Conservation (phyloP, 23 tunicate species). For the Oikopleura dioica region DNA sequence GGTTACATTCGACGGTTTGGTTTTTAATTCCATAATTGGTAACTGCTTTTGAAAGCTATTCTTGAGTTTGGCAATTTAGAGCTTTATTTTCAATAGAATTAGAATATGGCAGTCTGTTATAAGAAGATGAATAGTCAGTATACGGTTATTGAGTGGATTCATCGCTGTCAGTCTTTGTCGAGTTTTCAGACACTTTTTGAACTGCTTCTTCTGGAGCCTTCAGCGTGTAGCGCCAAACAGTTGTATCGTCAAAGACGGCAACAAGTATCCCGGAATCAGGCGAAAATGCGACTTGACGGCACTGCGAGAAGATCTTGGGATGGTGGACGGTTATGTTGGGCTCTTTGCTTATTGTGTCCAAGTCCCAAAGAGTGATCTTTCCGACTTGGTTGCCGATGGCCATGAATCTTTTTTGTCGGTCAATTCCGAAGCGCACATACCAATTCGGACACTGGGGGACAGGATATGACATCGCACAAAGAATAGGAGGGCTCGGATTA, state of each 20-base stretch:
- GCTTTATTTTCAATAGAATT: too few species aligned
- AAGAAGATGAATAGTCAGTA: too few species aligned
- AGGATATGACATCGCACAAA: slow-evolving; percentile 35
- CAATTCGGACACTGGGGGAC: slow-evolving; percentile 68
- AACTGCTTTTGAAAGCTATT: too few species aligned
- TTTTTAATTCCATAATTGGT: too few species aligned
- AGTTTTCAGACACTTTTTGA: too few species aligned
- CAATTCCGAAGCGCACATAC: slow-evolving; percentile 89
- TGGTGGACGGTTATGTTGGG: slow-evolving; percentile 13
- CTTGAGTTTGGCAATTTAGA: too few species aligned
- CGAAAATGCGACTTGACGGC: slow-evolving; percentile 63
- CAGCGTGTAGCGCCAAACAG: slow-evolving; percentile 96
- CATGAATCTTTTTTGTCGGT: slow-evolving; percentile 38
- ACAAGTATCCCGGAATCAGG: slow-evolving; percentile 47
- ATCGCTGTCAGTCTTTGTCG: too few species aligned
- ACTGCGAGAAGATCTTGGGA: not conserved
- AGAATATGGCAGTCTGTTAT: too few species aligned
- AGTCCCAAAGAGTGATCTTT: slow-evolving; percentile 65
- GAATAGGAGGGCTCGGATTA: slow-evolving; percentile 16
- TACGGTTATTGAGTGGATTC: too few species aligned
- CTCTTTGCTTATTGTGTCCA: slow-evolving; percentile 31
- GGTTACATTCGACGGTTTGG: too few species aligned
- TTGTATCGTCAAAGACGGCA: slow-evolving; percentile 78
- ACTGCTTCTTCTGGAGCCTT: too few species aligned
- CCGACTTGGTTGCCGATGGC: slow-evolving; percentile 95